phyloP scores from a whole-genome alignment of 64 coral and sea anemone species.

The Pachyseris speciosa region DNA sequence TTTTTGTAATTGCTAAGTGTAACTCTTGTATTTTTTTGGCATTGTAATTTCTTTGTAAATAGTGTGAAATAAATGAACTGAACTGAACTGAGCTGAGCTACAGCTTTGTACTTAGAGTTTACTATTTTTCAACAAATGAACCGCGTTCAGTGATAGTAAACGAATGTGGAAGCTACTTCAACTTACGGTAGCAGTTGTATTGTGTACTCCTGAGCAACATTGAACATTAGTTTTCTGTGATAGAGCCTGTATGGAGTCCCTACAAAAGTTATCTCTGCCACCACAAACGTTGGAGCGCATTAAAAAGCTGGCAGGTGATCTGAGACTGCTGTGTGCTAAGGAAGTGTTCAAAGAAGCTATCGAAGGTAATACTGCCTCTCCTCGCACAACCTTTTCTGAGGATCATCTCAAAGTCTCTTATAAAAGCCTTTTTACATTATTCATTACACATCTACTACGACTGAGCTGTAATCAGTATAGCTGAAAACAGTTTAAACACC shows the following conservation, averaged over 20 bases:
- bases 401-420: not conserved
- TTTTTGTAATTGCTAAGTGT: too few relatives aligned
- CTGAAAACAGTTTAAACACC: not conserved
- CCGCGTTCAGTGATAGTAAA: too few relatives aligned
- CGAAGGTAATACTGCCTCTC: slow-evolving; percentile 2
- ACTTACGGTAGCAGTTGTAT: too few relatives aligned
- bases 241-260: slow-evolving; percentile 55
- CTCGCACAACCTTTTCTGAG: not conserved
- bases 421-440: not conserved
- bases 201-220: too few relatives aligned
- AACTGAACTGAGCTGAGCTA: too few relatives aligned
- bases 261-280: slow-evolving; percentile 36
- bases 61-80: too few relatives aligned
- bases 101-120: too few relatives aligned
- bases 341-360: slow-evolving; percentile 73
- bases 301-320: slow-evolving; percentile 46
- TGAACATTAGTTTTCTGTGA: not conserved
- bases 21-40: too few relatives aligned
- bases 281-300: slow-evolving; percentile 31
- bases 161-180: too few relatives aligned
- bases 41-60: too few relatives aligned
- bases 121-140: too few relatives aligned
- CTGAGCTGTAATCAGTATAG: not conserved
- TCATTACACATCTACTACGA: not conserved
- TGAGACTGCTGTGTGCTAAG: slow-evolving; percentile 67